phyloP scores from a whole-genome alignment of 2,797 vertebrate species.

The Erethizon dorsatum region DNA sequence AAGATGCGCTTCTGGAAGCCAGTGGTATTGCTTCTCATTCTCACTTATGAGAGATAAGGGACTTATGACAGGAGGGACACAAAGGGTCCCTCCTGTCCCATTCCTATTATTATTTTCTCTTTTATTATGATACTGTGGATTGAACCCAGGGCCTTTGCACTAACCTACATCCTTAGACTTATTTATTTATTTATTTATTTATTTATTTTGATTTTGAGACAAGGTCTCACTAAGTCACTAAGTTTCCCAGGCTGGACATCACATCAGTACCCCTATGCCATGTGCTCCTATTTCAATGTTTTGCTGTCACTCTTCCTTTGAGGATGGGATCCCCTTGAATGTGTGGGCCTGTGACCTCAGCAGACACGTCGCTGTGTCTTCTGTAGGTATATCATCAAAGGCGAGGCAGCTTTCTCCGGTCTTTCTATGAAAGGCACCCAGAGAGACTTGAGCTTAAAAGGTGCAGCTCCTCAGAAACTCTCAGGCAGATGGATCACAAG shows the following conservation, averaged over 20 bases:
- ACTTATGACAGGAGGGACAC: background rate
- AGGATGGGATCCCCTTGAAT: background rate
- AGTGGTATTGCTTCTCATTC: slow-evolving; percentile 69
- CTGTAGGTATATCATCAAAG: background rate
- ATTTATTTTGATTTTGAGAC: background rate
- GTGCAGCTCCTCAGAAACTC: background rate
- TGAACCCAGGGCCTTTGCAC: background rate
- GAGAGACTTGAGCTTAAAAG: background rate
- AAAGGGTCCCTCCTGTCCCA: background rate
- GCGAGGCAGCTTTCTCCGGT: background rate
- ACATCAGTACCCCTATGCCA: background rate
- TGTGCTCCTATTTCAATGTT: background rate
- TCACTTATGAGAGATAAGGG: slow-evolving; percentile 3
- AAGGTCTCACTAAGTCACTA: background rate
- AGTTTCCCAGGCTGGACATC: background rate
- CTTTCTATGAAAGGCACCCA: background rate
- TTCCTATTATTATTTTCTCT: slow-evolving; percentile 53
- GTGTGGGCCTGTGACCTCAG: background rate
- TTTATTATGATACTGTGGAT: background rate
- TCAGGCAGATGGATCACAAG: background rate
- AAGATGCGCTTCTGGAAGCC: slow-evolving; percentile 17
- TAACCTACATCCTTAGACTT: background rate
- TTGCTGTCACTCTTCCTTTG: background rate
- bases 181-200: background rate
- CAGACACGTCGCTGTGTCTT: background rate